Percentiles rank a stretch among this genome's conserved stretches.
phyloP scores from a whole-genome alignment of 2,113 vertebrate genomes.

The Paratilapia polleni region DNA sequence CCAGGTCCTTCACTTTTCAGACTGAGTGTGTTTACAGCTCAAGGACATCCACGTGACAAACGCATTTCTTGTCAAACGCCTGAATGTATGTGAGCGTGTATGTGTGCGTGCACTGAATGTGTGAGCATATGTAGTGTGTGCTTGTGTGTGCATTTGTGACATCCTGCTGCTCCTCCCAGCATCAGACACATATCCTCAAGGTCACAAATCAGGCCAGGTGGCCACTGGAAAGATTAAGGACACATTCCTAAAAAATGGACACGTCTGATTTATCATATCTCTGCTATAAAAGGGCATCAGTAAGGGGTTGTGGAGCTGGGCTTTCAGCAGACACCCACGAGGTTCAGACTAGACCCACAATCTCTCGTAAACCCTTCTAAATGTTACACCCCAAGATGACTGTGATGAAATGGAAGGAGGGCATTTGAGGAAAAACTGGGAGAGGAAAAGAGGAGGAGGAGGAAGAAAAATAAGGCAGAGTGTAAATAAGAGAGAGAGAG shows the following conservation, averaged over 20 bases:
- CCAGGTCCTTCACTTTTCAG: conserved; percentile 44
- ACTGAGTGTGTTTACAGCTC: conserved; percentile 39
- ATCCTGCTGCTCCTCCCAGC: conserved; percentile 34
- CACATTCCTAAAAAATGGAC: conserved; percentile 65
- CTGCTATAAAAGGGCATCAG: conserved; percentile 25
- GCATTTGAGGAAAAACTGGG: background rate
- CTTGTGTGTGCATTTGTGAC: conserved; percentile 16
- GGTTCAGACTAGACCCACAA: conserved; percentile 5
- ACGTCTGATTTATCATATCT: conserved; percentile 65
- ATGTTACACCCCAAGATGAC: conserved; percentile 35
- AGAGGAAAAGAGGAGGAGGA: background rate
- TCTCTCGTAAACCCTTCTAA: conserved; percentile 36
- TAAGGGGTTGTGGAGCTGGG: conserved; percentile 17
- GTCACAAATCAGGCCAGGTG: conserved; percentile 77
- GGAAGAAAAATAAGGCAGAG: conserved; percentile 17
- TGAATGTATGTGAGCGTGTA: conserved; percentile 9
- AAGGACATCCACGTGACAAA: conserved; percentile 51
- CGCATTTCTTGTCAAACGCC: conserved; percentile 24
- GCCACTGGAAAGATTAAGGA: conserved; percentile 73
- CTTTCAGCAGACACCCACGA: conserved; percentile 25
- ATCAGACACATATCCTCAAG: conserved; percentile 62
- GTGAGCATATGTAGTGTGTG: background rate
- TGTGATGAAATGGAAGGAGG: conserved; percentile 27
- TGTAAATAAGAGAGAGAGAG: conserved; percentile 49
- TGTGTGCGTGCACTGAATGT: background rate